Conservation (phyloP, 1,140 invertebrate species). For the Apis florea region DNA sequence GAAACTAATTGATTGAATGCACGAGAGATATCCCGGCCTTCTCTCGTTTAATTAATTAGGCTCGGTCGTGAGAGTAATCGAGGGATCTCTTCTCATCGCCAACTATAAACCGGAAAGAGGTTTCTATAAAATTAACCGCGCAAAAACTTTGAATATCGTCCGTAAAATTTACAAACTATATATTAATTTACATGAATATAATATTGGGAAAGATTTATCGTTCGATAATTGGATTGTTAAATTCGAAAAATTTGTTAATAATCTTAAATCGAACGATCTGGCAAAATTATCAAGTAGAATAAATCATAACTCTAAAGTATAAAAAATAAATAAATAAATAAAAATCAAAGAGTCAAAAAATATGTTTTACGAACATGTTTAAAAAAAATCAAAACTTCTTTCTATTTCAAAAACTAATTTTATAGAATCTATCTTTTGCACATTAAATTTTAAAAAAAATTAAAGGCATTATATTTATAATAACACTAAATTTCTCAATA, state of each 20-base stretch:
- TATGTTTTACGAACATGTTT: too few species aligned
- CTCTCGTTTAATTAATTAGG: slow-evolving; percentile 32
- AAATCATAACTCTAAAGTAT: background rate
- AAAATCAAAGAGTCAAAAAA: too few species aligned
- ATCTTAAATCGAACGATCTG: background rate
- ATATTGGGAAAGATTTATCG: slow-evolving; percentile 29
- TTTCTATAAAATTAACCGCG: background rate
- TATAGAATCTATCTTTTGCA: too few species aligned
- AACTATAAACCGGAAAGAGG: slow-evolving; percentile 38
- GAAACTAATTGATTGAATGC: slow-evolving; percentile 8
- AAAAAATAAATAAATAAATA: too few species aligned
- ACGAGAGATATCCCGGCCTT: background rate
- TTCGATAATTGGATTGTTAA: slow-evolving; percentile 20
- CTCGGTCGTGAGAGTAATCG: slow-evolving; percentile 6
- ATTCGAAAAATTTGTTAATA: slow-evolving; percentile 15
- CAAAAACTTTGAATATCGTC: slow-evolving; percentile 11
- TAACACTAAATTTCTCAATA: too few species aligned
- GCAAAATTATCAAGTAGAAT: too few species aligned
- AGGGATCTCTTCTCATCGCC: background rate
- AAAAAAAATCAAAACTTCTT: too few species aligned
- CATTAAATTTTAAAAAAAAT: too few species aligned
- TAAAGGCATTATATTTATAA: too few species aligned
- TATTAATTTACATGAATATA: slow-evolving; percentile 36
- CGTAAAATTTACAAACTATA: slow-evolving; percentile 29
- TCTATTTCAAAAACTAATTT: too few species aligned